A percentile compares a stretch with the other conserved stretches of the same genome.
Conservation (phyloP, 2,888 invertebrate species). For the Molanna angustata region DNA sequence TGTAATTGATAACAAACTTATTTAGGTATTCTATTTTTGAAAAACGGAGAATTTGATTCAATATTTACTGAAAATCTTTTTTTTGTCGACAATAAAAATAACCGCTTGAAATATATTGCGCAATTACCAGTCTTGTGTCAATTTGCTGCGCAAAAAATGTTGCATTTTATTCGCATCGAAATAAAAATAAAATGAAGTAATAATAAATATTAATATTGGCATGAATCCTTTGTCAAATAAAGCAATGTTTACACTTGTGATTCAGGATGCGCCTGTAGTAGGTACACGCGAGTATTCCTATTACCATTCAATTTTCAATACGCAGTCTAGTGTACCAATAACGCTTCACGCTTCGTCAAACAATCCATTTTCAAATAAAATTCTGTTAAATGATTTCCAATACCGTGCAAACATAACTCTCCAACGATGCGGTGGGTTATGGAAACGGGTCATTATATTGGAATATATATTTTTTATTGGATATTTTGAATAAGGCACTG, state of each 20-base stretch:
- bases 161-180: too few relatives aligned
- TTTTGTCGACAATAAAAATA: too few relatives aligned
- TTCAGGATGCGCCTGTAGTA: slow-evolving; percentile 5
- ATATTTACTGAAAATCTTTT: too few relatives aligned
- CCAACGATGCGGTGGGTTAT: not conserved
- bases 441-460: not conserved
- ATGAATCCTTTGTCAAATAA: not conserved
- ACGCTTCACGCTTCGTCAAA: slow-evolving; percentile 22
- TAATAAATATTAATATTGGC: not conserved
- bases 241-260: not conserved
- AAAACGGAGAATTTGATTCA: too few relatives aligned
- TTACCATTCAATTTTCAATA: slow-evolving; percentile 9
- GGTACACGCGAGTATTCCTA: not conserved
- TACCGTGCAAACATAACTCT: slow-evolving; percentile 16
- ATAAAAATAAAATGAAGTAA: not conserved
- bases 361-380: slow-evolving; percentile 27
- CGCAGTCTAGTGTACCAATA: slow-evolving; percentile 17
- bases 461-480: too few relatives aligned
- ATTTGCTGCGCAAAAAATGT: too few relatives aligned
- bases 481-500: too few relatives aligned
- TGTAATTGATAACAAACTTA: too few relatives aligned
- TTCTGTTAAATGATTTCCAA: slow-evolving; percentile 28
- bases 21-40: too few relatives aligned
- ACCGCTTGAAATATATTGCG: too few relatives aligned
- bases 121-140: too few relatives aligned